phyloP scores from a whole-genome alignment of 2,888 invertebrate genomes.

The Anarsia innoxiella region DNA sequence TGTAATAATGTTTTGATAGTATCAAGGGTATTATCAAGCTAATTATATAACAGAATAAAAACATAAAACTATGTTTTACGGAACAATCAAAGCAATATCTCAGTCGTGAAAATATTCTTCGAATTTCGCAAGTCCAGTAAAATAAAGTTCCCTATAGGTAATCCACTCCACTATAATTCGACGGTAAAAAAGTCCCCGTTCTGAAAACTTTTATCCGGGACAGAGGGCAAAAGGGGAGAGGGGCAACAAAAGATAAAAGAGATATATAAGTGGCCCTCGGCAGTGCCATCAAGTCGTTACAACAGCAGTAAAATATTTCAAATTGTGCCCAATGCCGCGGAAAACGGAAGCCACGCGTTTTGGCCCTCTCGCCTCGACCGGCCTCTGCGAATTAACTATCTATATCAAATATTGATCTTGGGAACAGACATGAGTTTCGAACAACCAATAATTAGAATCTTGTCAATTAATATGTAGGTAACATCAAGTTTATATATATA shows the following conservation, averaged over 20 bases:
- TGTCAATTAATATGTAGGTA: too few relatives aligned
- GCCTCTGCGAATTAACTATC: conserved; percentile 3
- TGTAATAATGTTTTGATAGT: too few relatives aligned
- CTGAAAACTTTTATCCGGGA: conserved; percentile 43
- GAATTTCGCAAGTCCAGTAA: conserved; percentile 6
- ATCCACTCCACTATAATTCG: conserved; percentile 30
- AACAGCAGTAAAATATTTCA: conserved; percentile 75
- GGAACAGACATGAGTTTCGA: too few relatives aligned
- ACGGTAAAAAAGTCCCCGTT: conserved; percentile 49
- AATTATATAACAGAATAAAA: too few relatives aligned
- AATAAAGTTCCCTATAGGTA: conserved; percentile 22
- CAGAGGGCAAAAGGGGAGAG: conserved; percentile 58
- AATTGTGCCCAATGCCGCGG: conserved; percentile 73
- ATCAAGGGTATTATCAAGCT: too few relatives aligned
- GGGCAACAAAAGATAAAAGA: conserved; percentile 71
- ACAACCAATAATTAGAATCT: too few relatives aligned
- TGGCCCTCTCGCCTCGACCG: conserved; percentile 23
- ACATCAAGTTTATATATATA: too few relatives aligned
- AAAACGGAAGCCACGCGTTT: conserved; percentile 72
- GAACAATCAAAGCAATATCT: conserved; percentile 7
- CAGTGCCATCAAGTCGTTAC: conserved; percentile 74
- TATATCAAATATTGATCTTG: conserved; percentile 8
- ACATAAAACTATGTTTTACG: too few relatives aligned
- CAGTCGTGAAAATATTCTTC: conserved; percentile 8
- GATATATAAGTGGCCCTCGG: conserved; percentile 74